Conservation (phyloP, 1,140 invertebrate species). For the Antheraea pernyi region DNA sequence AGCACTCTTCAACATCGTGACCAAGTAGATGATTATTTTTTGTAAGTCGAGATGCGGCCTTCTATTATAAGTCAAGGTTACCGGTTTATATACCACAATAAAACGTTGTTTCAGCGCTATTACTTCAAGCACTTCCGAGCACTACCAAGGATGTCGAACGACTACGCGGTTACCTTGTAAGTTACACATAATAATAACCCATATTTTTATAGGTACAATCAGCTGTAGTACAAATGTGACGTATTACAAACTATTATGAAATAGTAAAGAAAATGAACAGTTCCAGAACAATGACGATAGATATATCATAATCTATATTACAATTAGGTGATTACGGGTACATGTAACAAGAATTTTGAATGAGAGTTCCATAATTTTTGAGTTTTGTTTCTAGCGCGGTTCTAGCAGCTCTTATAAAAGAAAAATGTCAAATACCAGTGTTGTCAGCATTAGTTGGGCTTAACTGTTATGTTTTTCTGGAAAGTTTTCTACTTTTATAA, state of each 20-base stretch:
- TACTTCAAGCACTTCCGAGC: neutral
- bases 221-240: constrained; percentile 23
- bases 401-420: neutral
- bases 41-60: constrained; percentile 25
- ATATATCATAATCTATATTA: neutral
- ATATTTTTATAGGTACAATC: constrained; percentile 31
- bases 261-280: constrained; percentile 17
- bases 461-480: too few species aligned
- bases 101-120: neutral
- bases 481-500: too few species aligned
- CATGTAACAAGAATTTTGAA: constrained; percentile 13
- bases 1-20: constrained; percentile 67
- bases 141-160: constrained; percentile 20
- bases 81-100: constrained; percentile 19
- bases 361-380: neutral
- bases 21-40: constrained; percentile 38
- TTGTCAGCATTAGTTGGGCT: too few species aligned
- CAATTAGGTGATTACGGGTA: neutral
- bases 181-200: constrained; percentile 25
- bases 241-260: constrained; percentile 49
- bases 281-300: neutral
- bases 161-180: constrained; percentile 46
- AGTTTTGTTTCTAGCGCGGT: neutral
- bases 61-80: constrained; percentile 39
- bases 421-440: neutral